Evolutionary conservation across 2,113 vertebrate genomes (phyloP).

Genomic region (Sylvia atricapilla): DNA sequence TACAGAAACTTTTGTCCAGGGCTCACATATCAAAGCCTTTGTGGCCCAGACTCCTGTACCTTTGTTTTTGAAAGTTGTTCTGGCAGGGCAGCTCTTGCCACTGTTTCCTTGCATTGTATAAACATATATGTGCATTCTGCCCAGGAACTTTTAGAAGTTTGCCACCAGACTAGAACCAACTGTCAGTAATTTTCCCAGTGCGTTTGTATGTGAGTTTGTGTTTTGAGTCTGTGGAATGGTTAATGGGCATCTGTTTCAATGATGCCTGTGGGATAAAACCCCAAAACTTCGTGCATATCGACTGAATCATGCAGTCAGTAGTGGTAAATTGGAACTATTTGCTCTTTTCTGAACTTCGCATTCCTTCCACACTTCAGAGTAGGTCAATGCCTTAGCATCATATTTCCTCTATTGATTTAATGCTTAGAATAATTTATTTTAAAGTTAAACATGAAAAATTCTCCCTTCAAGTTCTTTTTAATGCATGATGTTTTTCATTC

Average conservation of each 20-base stretch:
- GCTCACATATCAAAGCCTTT: background rate
- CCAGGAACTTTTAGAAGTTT: background rate
- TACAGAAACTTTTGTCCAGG: conserved; percentile 7
- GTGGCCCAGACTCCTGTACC: background rate
- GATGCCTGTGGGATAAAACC: background rate
- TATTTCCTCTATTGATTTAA: background rate
- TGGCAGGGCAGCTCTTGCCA: conserved; percentile 3
- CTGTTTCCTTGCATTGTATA: conserved; percentile 38
- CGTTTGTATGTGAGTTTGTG: background rate
- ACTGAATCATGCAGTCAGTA: background rate
- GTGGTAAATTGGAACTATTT: background rate
- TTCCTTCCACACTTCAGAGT: background rate
- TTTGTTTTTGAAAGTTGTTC: conserved; percentile 30
- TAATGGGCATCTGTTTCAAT: background rate
- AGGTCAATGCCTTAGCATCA: background rate
- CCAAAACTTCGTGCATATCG: background rate
- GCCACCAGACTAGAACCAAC: background rate
- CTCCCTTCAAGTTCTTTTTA: background rate
- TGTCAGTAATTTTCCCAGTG: background rate
- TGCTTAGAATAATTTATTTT: background rate
- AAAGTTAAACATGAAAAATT: background rate
- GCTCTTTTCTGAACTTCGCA: background rate
- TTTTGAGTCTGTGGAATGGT: background rate
- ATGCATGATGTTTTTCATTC: background rate
- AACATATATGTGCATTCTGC: background rate